Evolutionary conservation across 1,140 invertebrate genomes (phyloP).

Genomic region (Ostrea edulis): DNA sequence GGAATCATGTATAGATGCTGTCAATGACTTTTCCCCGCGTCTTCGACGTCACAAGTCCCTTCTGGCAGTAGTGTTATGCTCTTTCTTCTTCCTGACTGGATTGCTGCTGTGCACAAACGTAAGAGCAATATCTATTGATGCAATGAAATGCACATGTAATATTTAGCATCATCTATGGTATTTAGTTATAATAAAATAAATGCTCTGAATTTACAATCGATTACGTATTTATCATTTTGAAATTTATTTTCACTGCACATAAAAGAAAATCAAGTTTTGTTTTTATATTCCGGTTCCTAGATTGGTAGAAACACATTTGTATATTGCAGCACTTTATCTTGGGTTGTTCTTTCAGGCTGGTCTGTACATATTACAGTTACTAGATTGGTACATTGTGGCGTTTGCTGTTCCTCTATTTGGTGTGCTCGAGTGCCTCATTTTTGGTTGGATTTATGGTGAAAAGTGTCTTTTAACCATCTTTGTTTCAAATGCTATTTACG

Average conservation of each 20-base stretch:
- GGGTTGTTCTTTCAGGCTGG: slow-evolving; percentile 13
- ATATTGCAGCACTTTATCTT: no score
- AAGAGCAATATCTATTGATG: not conserved
- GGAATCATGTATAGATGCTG: not conserved
- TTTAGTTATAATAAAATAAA: no score
- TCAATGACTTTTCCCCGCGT: not conserved
- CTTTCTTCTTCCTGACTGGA: not conserved
- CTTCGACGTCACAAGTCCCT: not conserved
- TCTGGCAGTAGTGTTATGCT: not conserved
- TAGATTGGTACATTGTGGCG: slow-evolving; percentile 40
- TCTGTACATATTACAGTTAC: slow-evolving; percentile 41
- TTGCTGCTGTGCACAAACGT: not conserved
- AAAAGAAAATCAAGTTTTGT: no score
- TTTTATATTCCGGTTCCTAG: no score
- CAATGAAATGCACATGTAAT: no score
- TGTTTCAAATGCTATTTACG: not conserved
- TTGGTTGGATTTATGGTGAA: slow-evolving; percentile 56
- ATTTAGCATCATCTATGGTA: no score
- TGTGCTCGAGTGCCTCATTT: slow-evolving; percentile 47
- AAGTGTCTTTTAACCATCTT: not conserved
- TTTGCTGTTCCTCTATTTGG: slow-evolving; percentile 42
- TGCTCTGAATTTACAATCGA: no score
- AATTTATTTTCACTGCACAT: no score
- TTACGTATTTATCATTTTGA: no score
- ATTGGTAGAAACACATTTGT: no score